phyloP scores from a whole-genome alignment of 2,113 vertebrate species.

The Ceratotherium simum region DNA sequence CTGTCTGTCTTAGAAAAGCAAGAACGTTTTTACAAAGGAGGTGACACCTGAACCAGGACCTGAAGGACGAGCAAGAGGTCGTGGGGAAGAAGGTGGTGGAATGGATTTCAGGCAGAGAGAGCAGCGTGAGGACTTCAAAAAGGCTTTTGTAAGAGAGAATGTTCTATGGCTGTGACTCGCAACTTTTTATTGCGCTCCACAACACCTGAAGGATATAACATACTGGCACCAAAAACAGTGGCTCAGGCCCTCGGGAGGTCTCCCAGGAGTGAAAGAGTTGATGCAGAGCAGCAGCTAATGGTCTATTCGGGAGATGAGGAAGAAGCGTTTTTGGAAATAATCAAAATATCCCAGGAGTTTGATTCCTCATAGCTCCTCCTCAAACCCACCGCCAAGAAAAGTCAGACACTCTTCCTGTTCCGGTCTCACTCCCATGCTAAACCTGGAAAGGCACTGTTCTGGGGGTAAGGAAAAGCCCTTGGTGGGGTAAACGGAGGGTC shows the following conservation, averaged over 20 bases:
- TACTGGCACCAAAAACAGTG: rapidly evolving
- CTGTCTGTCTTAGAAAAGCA: not conserved
- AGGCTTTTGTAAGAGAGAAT: not conserved
- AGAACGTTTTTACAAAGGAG: not conserved
- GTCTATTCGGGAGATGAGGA: not conserved
- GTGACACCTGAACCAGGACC: not conserved
- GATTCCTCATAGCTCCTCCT: not conserved
- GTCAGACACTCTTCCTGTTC: rapidly evolving
- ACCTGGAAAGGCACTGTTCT: not conserved
- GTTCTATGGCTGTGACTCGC: not conserved
- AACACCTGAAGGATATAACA: not conserved
- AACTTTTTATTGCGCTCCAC: not conserved
- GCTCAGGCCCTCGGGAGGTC: not conserved
- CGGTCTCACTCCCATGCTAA: not conserved
- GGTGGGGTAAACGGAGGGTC: not conserved
- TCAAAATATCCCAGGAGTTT: not conserved
- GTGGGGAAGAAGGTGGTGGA: rapidly evolving
- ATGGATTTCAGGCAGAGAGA: not conserved
- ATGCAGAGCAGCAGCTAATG: not conserved
- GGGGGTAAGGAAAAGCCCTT: not conserved
- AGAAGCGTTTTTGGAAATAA: not conserved
- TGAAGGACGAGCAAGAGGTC: too few relatives aligned
- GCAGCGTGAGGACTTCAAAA: not conserved
- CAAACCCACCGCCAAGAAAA: too few relatives aligned
- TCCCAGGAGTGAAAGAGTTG: rapidly evolving